These are phyloP conservation scores for Brachyopa scutellaris DNA, from an alignment of 2,888 invertebrate genomes.

Conservation along the genomic window DNA sequence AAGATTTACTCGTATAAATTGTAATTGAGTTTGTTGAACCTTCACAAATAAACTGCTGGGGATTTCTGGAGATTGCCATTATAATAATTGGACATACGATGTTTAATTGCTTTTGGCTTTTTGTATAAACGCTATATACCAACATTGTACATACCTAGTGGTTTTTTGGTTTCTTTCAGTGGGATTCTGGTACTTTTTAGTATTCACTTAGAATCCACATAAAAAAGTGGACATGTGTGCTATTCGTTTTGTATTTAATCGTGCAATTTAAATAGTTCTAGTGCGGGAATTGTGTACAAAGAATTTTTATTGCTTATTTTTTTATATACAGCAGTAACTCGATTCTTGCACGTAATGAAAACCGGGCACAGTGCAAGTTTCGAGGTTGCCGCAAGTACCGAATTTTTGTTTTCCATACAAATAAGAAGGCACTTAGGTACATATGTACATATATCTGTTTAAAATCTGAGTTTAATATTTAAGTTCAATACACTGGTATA, in stretches of 20 bases:
- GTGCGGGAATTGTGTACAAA: conserved; percentile 10
- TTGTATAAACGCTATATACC: not conserved
- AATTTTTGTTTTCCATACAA: too few relatives aligned
- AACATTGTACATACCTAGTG: not conserved
- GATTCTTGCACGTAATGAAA: too few relatives aligned
- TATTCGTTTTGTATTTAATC: not conserved
- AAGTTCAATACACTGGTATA: too few relatives aligned
- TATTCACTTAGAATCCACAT: conserved; percentile 20
- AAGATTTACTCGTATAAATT: too few relatives aligned
- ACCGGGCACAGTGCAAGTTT: too few relatives aligned
- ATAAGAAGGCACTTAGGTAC: too few relatives aligned
- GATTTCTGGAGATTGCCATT: conserved; percentile 9
- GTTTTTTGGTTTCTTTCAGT: not conserved
- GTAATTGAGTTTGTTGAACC: conserved; percentile 54
- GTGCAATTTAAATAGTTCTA: conserved; percentile 1
- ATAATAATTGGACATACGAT: not conserved
- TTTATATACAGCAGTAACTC: too few relatives aligned
- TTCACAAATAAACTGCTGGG: conserved; percentile 13
- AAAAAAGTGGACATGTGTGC: conserved; percentile 28
- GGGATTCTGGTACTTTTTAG: not conserved
- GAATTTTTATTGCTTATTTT: conserved; percentile 39
- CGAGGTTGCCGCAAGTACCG: too few relatives aligned
- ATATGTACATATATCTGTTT: too few relatives aligned
- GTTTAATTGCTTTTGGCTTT: not conserved
- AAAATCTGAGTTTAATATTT: too few relatives aligned